Evolutionary conservation across 2,888 invertebrate genomes (phyloP), one percentile per base, ranked within the genome.

Genomic region (Lasioglossum zephyrum): DNA sequence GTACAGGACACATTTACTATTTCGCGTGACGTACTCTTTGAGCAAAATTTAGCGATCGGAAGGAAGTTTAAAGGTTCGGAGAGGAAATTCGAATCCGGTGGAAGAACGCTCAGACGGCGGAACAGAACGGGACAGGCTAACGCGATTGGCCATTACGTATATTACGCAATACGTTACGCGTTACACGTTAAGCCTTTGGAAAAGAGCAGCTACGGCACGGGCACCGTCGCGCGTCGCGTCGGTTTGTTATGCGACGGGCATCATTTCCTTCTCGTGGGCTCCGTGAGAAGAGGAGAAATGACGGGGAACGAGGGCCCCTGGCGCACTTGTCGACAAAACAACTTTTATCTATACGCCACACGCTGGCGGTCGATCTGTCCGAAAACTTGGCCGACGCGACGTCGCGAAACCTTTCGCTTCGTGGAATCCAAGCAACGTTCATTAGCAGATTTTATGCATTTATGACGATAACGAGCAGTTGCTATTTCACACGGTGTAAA

Each of bases 181-280:
- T 85, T 82, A 85, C 87, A 81, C 82, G 85, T 82, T 79, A 82
- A 84, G 79, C 31, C 79, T 77, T 80, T 76, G 84, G 88, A 83
- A 81, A 86, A 83, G 87, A 89, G 82, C 69, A 77, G 85, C 76
- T 63, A 26, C 79, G 72, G 81, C 78, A 79, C 84, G 83, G 83
- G 83, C 81, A 76, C 73, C 84, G 87, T 63, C 44, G 4, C 1
- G 41, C 41, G 41, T 41, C 44, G 44, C 13, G 44, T 44, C 26
- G 80, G 79, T 90, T 92, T 90, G 87, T 86, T 90, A 92, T 91
- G 91, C 92, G 86, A 53, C 85, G 72, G 80, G 82, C 87, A 89
- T 91, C 89, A 91, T 92, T 92, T 92, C 91, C 92, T 92, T 89
- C 91, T 91, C 87, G 81, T 79, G 63, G 41, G 69, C 84, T 79